Evolutionary conservation across 2,113 vertebrate genomes (phyloP).

Genomic region (Eubucco bourcierii): DNA sequence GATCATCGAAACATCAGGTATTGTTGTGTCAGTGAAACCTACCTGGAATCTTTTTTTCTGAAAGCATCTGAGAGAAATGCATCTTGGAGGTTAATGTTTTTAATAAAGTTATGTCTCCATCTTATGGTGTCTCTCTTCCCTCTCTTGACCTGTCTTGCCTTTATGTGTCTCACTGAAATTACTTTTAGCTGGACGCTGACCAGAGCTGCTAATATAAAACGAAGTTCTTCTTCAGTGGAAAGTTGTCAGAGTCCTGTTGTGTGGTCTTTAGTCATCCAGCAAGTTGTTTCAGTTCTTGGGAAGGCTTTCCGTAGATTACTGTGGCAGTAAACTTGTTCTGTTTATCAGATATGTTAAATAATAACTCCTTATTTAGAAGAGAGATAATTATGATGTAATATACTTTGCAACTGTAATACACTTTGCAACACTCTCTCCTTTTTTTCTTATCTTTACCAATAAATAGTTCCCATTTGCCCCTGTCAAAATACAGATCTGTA

Average conservation of each 20-base stretch:
- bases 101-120: neutral
- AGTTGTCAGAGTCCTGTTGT: neutral
- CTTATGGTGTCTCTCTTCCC: neutral
- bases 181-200: neutral
- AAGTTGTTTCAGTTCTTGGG: neutral
- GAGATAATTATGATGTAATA: neutral
- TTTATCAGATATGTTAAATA: neutral
- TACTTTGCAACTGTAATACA: neutral
- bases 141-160: neutral
- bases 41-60: neutral
- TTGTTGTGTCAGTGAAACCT: fast-evolving
- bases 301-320: neutral
- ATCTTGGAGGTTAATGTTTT: neutral
- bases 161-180: neutral
- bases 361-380: neutral
- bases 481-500: neutral
- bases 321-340: neutral
- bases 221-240: neutral
- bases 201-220: neutral
- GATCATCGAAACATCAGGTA: neutral
- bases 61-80: neutral
- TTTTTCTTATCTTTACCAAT: neutral
- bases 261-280: neutral
- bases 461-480: conserved; percentile 9
- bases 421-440: neutral